phyloP scores from a whole-genome alignment of 64 coral and sea anemone genomes.

The Astreopora myriophthalma region DNA sequence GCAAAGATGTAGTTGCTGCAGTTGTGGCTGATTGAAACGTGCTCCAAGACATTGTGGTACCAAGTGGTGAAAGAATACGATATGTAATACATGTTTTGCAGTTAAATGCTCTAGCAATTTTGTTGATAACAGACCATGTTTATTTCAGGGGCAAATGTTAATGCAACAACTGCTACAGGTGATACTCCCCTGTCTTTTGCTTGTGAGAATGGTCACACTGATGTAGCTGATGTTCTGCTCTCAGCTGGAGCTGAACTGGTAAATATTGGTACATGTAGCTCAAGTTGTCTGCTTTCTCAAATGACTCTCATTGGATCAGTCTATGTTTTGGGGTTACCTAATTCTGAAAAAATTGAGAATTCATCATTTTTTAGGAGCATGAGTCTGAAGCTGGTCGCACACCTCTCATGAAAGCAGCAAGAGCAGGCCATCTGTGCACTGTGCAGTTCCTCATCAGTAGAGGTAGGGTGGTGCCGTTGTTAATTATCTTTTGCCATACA shows the following conservation, averaged over 20 bases:
- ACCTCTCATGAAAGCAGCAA: slow-evolving; percentile 98
- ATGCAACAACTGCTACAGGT: slow-evolving; percentile 95
- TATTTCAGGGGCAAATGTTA: slow-evolving; percentile 87
- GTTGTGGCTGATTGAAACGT: too few species aligned
- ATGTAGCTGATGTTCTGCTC: slow-evolving; percentile 94
- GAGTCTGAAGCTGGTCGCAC: slow-evolving; percentile 99
- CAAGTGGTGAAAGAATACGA: too few species aligned
- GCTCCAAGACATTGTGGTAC: too few species aligned
- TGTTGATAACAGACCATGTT: neutral
- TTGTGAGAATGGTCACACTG: slow-evolving; percentile 99
- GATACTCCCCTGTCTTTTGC: slow-evolving; percentile 97
- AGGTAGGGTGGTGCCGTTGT: slow-evolving; percentile 47
- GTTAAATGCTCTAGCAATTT: too few species aligned
- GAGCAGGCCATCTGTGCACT: slow-evolving; percentile 96
- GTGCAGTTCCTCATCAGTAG: slow-evolving; percentile 98
- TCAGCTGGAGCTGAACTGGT: slow-evolving; percentile 89
- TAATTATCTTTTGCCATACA: neutral
- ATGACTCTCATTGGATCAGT: neutral
- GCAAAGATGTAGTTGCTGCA: too few species aligned
- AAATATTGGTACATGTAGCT: neutral
- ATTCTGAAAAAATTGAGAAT: neutral
- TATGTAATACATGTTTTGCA: too few species aligned
- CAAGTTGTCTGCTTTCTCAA: too few species aligned
- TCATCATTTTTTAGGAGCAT: slow-evolving; percentile 70
- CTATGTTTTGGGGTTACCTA: neutral